phyloP scores from a whole-genome alignment of 2,113 vertebrate species.

The Nycticorax nycticorax region DNA sequence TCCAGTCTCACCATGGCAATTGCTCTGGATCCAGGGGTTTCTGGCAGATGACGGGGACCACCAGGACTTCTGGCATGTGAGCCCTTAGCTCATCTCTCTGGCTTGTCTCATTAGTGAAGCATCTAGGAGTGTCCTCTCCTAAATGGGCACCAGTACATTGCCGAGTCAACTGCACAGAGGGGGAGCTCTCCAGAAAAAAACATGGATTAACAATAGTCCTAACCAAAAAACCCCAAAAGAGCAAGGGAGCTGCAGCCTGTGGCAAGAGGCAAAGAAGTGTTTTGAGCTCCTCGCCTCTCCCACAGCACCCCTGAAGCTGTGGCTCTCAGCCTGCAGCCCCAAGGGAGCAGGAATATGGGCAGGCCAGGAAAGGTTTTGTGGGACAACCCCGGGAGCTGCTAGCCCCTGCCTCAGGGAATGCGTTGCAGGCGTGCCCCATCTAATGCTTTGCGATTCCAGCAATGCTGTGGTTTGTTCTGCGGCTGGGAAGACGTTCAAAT shows the following conservation, averaged over 20 bases:
- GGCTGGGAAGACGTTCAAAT: neutral
- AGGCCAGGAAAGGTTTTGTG: neutral
- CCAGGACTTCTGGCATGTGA: neutral
- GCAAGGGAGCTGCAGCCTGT: accelerated
- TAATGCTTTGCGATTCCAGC: neutral
- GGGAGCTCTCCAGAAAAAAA: neutral
- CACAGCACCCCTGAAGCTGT: neutral
- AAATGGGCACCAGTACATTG: neutral
- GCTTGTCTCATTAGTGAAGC: neutral
- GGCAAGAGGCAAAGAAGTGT: accelerated
- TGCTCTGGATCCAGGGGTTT: neutral
- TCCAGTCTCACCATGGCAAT: neutral
- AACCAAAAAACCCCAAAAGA: neutral
- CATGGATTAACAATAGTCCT: neutral
- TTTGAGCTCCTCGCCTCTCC: neutral
- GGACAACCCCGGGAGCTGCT: neutral
- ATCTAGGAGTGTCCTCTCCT: neutral
- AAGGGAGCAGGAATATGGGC: neutral
- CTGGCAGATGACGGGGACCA: neutral
- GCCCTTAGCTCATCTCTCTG: neutral
- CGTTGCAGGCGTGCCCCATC: neutral
- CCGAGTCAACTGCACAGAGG: neutral
- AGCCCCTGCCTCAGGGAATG: neutral
- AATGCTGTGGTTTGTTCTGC: constrained; percentile 6
- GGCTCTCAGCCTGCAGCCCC: neutral